Evolutionary conservation across 2,113 vertebrate genomes (phyloP).

Genomic region (Melanerpes formicivorus): DNA sequence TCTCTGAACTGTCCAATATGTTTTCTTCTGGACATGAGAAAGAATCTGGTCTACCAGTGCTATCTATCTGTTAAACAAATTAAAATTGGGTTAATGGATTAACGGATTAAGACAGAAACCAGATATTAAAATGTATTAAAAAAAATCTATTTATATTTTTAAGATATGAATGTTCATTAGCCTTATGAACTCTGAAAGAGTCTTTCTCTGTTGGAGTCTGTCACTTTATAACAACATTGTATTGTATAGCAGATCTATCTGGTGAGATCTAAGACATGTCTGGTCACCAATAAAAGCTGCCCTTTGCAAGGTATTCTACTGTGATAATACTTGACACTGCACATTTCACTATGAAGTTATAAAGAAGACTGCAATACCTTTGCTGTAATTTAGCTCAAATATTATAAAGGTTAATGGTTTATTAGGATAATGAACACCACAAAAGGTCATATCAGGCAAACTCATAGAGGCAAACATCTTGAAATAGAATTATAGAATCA

Average conservation of each 20-base stretch:
- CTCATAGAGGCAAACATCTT: not conserved
- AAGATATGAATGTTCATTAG: not conserved
- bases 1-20: not conserved
- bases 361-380: conserved; percentile 7
- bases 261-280: not conserved
- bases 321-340: not conserved
- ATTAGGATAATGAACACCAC: not conserved
- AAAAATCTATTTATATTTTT: not conserved
- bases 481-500: not conserved
- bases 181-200: not conserved
- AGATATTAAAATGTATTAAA: not conserved
- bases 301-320: not conserved
- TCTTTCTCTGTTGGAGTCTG: not conserved
- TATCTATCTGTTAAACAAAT: not conserved
- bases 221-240: not conserved
- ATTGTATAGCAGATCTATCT: not conserved
- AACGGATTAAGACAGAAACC: not conserved
- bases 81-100: not conserved
- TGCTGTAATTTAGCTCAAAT: conserved; percentile 2
- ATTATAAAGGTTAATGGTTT: conserved; percentile 30
- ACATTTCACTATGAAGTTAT: not conserved
- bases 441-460: not conserved
- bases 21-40: not conserved
- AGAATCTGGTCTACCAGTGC: not conserved
- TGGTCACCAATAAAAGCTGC: not conserved